Conservation (phyloP, 2,113 vertebrate genomes). For the Anhinga rufa region DNA sequence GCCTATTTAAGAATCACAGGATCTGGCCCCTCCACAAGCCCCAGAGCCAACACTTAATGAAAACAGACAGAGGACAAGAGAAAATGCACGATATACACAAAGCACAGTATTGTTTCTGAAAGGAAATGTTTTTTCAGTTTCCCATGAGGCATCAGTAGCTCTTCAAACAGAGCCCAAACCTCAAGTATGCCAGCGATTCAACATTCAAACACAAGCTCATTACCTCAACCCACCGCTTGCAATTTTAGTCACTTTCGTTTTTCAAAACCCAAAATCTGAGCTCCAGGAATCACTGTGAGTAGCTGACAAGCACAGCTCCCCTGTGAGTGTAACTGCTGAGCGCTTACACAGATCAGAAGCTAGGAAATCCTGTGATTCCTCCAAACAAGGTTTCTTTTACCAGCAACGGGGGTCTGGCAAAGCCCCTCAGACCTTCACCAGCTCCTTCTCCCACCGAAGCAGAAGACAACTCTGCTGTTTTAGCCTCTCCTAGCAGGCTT, state of each 20-base stretch:
- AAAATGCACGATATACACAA: neutral
- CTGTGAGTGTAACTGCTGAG: neutral
- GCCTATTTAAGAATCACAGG: neutral
- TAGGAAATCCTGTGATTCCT: neutral
- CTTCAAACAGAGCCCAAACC: constrained; percentile 59
- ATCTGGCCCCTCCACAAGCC: neutral
- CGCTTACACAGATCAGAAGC: neutral
- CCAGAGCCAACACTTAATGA: constrained; percentile 12
- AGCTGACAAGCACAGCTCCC: neutral
- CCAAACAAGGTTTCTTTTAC: neutral
- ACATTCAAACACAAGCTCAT: neutral
- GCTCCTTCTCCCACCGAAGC: neutral
- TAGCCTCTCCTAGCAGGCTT: neutral
- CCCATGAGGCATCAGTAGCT: constrained; percentile 57
- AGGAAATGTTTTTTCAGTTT: constrained; percentile 52
- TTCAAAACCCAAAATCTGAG: neutral
- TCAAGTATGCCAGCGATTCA: constrained; percentile 51
- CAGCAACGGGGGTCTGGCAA: neutral
- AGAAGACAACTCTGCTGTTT: neutral
- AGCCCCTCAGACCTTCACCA: neutral
- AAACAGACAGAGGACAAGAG: constrained; percentile 41
- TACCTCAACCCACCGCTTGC: constrained; percentile 25
- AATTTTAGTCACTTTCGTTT: neutral
- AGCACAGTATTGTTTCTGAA: constrained; percentile 35
- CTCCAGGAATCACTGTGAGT: neutral